Percentiles rank a stretch among this genome's conserved stretches.
Evolutionary conservation across 2,113 vertebrate genomes (phyloP).

Genomic region (Albula goreensis): DNA sequence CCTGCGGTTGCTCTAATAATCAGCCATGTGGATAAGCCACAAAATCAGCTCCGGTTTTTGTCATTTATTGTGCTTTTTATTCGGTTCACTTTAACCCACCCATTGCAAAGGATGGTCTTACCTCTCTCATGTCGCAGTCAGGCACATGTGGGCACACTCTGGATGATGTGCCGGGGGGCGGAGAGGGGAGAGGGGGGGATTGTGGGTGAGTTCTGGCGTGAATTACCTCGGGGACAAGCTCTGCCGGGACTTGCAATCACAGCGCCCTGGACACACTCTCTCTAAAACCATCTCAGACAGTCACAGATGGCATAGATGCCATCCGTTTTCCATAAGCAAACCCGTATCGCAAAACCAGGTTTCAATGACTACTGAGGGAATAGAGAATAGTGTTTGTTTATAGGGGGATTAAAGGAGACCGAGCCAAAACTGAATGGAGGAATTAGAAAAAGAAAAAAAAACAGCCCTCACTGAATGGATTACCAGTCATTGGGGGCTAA

Average conservation of each 20-base stretch:
- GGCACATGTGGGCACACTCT: background rate
- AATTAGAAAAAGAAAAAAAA: background rate
- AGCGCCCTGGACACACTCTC: background rate
- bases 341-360: background rate
- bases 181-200: background rate
- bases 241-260: background rate
- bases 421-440: slow-evolving; percentile 25
- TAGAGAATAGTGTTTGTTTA: slow-evolving; percentile 16
- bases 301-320: slow-evolving; percentile 16
- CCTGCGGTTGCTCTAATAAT: too few relatives aligned
- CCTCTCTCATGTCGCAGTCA: background rate
- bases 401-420: slow-evolving; percentile 12
- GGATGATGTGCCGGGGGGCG: background rate
- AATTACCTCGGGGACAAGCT: background rate
- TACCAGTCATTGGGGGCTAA: background rate
- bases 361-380: slow-evolving; percentile 17
- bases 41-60: too few relatives aligned
- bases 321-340: slow-evolving; percentile 20
- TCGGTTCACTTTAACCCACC: too few relatives aligned
- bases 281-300: background rate
- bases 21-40: too few relatives aligned
- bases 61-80: too few relatives aligned
- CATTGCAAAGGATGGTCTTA: background rate
- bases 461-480: background rate
- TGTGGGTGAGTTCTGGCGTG: background rate